These are phyloP conservation scores for Achlya flavicornis DNA, from an alignment of 2,888 invertebrate genomes.

Conservation along the genomic window DNA sequence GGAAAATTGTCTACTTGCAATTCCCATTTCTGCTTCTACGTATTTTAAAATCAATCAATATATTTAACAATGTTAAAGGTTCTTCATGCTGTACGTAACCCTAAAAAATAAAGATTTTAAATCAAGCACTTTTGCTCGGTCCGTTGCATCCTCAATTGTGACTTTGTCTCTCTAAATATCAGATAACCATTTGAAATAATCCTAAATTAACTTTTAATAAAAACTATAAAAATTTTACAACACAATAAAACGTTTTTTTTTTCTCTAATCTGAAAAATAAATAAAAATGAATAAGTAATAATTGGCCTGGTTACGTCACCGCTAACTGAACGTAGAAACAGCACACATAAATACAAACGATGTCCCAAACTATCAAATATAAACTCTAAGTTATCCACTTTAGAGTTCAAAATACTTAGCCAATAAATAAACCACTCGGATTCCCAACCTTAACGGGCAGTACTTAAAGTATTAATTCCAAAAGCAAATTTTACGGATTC, in stretches of 20 bases:
- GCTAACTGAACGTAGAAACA: conserved; percentile 11
- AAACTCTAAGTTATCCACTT: background rate
- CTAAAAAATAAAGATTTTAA: background rate
- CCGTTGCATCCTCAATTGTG: background rate
- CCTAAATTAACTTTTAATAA: too few species aligned
- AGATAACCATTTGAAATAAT: too few species aligned
- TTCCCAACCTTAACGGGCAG: background rate
- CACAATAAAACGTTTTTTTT: background rate
- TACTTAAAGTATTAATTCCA: background rate
- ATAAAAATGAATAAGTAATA: conserved; percentile 17
- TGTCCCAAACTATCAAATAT: background rate
- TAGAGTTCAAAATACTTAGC: conserved; percentile 9
- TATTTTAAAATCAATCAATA: too few species aligned
- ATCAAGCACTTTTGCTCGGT: background rate
- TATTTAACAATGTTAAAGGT: background rate
- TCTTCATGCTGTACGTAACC: background rate
- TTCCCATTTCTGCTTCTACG: too few species aligned
- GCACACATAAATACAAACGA: background rate
- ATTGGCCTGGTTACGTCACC: conserved; percentile 19
- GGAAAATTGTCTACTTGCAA: too few species aligned
- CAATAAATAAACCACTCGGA: background rate
- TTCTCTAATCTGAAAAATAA: conserved; percentile 14
- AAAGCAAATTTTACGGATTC: conserved; percentile 14
- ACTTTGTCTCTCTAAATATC: background rate
- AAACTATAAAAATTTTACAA: background rate